Evolutionary conservation across 2,797 vertebrate species (phyloP).

Genomic region (Platalea minor): DNA sequence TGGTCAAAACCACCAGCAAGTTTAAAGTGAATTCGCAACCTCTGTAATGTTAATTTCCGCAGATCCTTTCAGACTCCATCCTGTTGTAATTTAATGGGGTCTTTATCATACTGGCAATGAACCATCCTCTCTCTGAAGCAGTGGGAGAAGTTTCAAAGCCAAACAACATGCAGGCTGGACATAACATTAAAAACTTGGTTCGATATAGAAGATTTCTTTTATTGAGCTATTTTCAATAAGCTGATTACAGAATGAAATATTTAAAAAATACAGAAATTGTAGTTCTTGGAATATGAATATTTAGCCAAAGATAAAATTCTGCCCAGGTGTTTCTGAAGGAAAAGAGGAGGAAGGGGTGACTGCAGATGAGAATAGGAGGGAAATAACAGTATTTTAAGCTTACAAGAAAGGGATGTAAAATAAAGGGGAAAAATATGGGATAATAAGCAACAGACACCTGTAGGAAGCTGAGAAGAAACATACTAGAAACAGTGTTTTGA

Average conservation of each 20-base stretch:
- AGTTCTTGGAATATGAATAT: background rate
- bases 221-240: background rate
- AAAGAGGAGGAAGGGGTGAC: background rate
- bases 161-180: background rate
- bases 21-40: background rate
- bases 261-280: background rate
- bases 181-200: background rate
- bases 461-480: background rate
- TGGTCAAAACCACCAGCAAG: background rate
- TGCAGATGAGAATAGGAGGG: background rate
- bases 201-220: background rate
- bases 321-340: background rate
- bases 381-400: background rate
- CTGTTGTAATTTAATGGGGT: background rate
- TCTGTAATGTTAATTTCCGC: background rate
- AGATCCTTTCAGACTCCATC: background rate
- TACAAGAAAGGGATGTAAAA: background rate
- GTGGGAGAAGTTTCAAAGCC: background rate
- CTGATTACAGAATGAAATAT: background rate
- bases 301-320: background rate
- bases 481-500: background rate
- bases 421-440: background rate
- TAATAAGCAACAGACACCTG: background rate
- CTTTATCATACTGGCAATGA: background rate
- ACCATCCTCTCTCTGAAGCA: background rate